Evolutionary conservation across 2,113 vertebrate genomes (phyloP), one percentile per base, ranked within the genome.

Genomic region (Sylvietta virens): DNA sequence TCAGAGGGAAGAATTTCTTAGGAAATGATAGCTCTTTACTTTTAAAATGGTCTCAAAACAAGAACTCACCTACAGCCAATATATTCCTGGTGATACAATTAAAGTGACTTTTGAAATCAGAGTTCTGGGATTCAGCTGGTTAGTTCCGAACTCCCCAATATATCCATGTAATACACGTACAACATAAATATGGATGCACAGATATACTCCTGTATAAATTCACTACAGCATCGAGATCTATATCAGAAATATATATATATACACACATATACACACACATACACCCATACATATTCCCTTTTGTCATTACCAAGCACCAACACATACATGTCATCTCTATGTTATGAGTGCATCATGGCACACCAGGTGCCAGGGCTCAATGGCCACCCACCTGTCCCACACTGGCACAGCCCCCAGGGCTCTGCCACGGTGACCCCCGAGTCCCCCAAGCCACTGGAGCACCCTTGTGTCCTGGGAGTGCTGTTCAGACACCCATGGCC

Each of bases 311-410:
- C 53, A 53, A 60, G 53, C 45, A 39, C 45, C 61, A 35, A 21
- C 17, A 47, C 14, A 15, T 39, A 51, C 1, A 0, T 26, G 19
- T 45, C 16, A 53, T 26, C 28, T 53, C 1, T 27, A 50, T 21
- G 28, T 81, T 37, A 33, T 0, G 1, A 40, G 24, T 60, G 53
- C 37, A 51, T 12, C 44, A 21, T 1, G 9, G 33, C 45, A 58
- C 69, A 51, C 39, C 83, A 33, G 54, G 37, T 37, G 53, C 62
- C 61, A 44, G 31, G 44, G 37, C 15, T 39, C 45, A 37, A 4
- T 10, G 44, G 37, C 26, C 71, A 86, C 31, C 31, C 44, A n/a
- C 31, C 30, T 57, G 42, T 66, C 61, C 44, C 35, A 27, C 31
- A 26, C 7, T 35, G 44, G 20, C 66, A 57, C 31, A 80, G 35